Evolutionary conservation across 2,113 vertebrate genomes (phyloP), one percentile per base, ranked within the genome.

Genomic region (Neodon shergylaensis): DNA sequence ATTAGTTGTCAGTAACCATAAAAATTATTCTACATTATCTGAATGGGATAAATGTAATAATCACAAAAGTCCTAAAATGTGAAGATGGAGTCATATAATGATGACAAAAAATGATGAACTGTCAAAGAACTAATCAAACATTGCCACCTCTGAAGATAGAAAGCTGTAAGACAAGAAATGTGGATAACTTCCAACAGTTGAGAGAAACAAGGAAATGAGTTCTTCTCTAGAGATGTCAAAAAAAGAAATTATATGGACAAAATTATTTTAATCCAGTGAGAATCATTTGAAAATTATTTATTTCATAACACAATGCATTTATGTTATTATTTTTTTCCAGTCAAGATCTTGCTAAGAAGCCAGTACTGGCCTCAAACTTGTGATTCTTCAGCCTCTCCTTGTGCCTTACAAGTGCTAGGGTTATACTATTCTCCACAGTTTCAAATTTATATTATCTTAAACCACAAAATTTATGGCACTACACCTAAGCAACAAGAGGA

Each of bases 21-120:
- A 92, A 92, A 66, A 94, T 74, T 84, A 90, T 84, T 28, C 16
- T 78, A 84, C 70, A 91, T 96, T 91, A 70, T 73, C 54, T 90
- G 52, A 72, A 33, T 93, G 39, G 28, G 16, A 2, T 68, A 74
- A 86, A 22, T 82, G 17, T 39, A 52, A 17, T 68, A 66, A 83
- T 83, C 49, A 82, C 7, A 61, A 92, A 28, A 22, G 13, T 65
- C 78, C 13, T 85, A 90, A 95, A 92, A 82, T 90, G 49, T 87
- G 81, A 95, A 61, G 3, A 66, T 61, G 19, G 21, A 90, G 26
- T 9, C 61, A 83, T 63, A 94, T 70, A 94, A 77, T 1, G 63
- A 28, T 85, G 79, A 5, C 82, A 76, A 77, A 77, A 42, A 85
- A 76, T 86, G 58, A 86, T 42, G 21, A 24, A 33, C 83, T 68